Base-by-base conservation (phyloP, 2,888 invertebrate species). In the Tachystola acroxantha region DNA sequence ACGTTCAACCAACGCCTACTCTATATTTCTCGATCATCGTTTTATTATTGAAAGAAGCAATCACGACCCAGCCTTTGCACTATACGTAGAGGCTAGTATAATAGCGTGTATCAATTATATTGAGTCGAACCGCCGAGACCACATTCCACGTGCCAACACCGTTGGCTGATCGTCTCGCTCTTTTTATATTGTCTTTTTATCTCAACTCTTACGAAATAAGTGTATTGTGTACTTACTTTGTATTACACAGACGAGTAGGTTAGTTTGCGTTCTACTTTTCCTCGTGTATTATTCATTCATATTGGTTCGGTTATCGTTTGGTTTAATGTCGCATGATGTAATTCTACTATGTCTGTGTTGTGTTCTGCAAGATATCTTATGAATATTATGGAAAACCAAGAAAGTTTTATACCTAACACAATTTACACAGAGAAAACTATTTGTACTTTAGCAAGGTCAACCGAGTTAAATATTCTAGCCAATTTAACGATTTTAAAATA, bases 131-230 rank as follows among this genome's bases (percentile, higher is more conserved):
- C 7, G 10, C 27, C 24, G 24, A 53, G 61, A 69, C 79, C 64
- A 55, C 80, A 80, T 80, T 80, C 79, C 79, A 55, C 43, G 43
- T 57, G 56, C 65, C 60, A 48, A 48, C 64, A 50, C 54, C 56
- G 61, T 59, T 57, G 50, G 39, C 43, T 47, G 53, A 48, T 49
- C 50, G 53, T 48, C 42, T 43, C 45, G 50, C 48, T 56, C 48
- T 53, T 60, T 53, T 59, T 66, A 42, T 56, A 48, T 46, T 47
- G 46, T 44, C 46, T 42, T n/a, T n/a, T n/a, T 16, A 16, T 16
- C 16, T 16, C 34, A n/a, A n/a, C n/a, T 36, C 41, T 53, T 45
- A 61, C 54, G 52, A 56, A 56, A 60, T 46, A 44, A 39, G 37
- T 40, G 50, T 47, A 37, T 36, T 16, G 6, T 6, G 16, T 3